phyloP scores from a whole-genome alignment of 2,797 vertebrate species.

The Peromyscus nudipes region DNA sequence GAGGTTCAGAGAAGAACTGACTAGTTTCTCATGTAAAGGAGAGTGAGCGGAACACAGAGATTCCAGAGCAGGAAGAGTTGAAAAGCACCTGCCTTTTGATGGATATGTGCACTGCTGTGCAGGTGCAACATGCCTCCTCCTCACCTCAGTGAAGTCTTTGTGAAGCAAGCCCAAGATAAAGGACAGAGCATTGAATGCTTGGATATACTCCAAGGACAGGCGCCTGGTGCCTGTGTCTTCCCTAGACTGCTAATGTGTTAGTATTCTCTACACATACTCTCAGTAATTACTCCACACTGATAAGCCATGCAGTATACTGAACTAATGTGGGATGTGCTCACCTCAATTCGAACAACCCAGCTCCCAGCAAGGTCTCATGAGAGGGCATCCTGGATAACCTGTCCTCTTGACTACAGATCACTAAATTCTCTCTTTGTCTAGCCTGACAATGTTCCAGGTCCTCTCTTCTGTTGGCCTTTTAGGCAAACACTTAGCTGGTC shows the following conservation, averaged over 20 bases:
- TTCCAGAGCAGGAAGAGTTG: neutral
- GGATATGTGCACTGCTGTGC: rapidly evolving
- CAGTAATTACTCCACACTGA: neutral
- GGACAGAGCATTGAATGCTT: neutral
- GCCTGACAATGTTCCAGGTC: neutral
- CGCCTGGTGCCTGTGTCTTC: neutral
- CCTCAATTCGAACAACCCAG: too few relatives aligned
- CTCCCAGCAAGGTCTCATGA: too few relatives aligned
- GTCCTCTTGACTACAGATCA: neutral
- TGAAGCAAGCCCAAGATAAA: neutral
- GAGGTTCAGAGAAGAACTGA: neutral
- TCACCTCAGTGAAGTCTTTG: neutral
- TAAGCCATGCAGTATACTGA: neutral
- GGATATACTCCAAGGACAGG: rapidly evolving
- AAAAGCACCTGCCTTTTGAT: neutral
- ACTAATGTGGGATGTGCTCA: neutral
- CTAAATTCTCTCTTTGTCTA: neutral
- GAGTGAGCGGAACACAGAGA: neutral
- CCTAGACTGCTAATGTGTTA: neutral
- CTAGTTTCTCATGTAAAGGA: neutral
- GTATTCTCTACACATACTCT: neutral
- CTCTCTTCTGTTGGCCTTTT: neutral
- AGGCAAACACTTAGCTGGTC: neutral
- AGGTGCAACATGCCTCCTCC: rapidly evolving
- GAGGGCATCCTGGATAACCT: neutral